phyloP scores from a whole-genome alignment of 1,140 invertebrate genomes.

The Heliconius hewitsoni region DNA sequence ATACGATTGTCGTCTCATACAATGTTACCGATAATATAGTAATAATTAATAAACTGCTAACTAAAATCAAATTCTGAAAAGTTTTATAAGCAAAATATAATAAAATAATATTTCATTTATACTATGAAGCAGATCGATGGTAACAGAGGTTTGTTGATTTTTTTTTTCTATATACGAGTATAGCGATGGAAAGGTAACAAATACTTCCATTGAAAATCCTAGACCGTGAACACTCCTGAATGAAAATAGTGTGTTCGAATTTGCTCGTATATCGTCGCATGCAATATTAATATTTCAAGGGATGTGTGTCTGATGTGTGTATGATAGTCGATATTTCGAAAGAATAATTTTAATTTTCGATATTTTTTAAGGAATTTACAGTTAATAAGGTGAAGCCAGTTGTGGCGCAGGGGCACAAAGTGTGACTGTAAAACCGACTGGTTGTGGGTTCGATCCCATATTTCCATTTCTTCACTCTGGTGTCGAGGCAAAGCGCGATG shows the following conservation, averaged over 20 bases:
- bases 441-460: too few relatives aligned
- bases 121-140: not conserved
- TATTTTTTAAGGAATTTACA: not conserved
- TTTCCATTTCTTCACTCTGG: too few relatives aligned
- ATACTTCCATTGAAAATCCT: constrained; percentile 39
- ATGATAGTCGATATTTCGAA: not conserved
- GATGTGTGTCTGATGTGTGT: not conserved
- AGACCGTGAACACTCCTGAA: constrained; percentile 35
- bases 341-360: not conserved
- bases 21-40: too few relatives aligned
- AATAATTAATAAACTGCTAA: too few relatives aligned
- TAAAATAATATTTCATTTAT: not conserved
- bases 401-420: too few relatives aligned
- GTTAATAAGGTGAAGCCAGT: not conserved
- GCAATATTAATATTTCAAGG: constrained; percentile 31
- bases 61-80: too few relatives aligned
- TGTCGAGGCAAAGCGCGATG: too few relatives aligned
- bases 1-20: too few relatives aligned
- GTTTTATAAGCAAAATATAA: not conserved
- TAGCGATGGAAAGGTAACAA: constrained; percentile 34
- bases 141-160: not conserved
- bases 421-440: too few relatives aligned
- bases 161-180: constrained; percentile 5
- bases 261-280: constrained; percentile 33
- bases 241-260: constrained; percentile 36